phyloP scores from a whole-genome alignment of 2,113 vertebrate species.

The Protobothrops flavoviridis region DNA sequence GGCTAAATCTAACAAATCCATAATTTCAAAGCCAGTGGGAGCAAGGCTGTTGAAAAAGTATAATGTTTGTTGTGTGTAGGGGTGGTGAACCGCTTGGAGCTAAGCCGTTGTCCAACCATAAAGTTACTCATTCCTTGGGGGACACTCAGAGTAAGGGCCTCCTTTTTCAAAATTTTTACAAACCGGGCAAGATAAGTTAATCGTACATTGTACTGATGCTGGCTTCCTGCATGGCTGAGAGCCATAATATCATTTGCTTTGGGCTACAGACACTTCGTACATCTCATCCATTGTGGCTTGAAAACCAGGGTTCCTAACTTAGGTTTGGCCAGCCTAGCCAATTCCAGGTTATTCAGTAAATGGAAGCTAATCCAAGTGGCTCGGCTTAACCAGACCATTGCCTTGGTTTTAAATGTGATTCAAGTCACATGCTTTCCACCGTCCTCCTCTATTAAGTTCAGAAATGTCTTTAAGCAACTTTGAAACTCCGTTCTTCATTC shows the following conservation, averaged over 20 bases:
- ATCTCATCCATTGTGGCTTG: neutral
- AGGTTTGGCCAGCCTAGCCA: neutral
- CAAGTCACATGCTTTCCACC: neutral
- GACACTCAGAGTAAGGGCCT: neutral
- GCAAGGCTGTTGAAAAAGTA: neutral
- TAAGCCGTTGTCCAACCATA: neutral
- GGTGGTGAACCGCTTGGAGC: neutral
- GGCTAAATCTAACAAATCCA: neutral
- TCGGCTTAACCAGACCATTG: neutral
- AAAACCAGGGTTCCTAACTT: neutral
- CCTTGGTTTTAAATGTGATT: neutral
- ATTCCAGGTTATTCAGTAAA: neutral
- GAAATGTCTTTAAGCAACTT: neutral
- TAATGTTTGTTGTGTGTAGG: neutral
- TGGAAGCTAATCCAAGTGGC: neutral
- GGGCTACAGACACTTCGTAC: neutral
- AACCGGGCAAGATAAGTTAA: too few relatives aligned
- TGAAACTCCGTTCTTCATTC: fast-evolving
- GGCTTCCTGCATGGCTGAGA: neutral
- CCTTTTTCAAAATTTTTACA: neutral
- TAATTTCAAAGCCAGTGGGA: neutral
- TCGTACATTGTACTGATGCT: too few relatives aligned
- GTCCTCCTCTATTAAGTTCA: neutral
- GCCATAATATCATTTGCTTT: neutral
- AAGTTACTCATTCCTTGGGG: neutral